A percentile compares a stretch with the other conserved stretches of the same genome.
Conservation (phyloP, 2,113 vertebrate genomes). For the Pelecanus crispus region DNA sequence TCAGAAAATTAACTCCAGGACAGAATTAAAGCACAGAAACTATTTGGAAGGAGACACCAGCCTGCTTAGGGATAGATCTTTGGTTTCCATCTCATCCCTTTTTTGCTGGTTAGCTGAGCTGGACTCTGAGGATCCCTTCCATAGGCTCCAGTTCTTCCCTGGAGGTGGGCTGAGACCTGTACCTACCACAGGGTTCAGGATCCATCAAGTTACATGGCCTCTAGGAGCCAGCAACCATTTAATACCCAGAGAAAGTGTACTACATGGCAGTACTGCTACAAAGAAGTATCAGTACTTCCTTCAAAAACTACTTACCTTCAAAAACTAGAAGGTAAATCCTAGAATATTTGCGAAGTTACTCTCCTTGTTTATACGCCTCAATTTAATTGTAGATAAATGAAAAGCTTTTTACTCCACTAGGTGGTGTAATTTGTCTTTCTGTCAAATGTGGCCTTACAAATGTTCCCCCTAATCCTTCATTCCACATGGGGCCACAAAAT, state of each 20-base stretch:
- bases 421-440: conserved; percentile 18
- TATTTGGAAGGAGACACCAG: background rate
- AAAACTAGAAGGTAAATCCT: background rate
- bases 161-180: background rate
- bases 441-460: background rate
- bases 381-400: background rate
- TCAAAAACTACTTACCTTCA: background rate
- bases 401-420: conserved; percentile 29
- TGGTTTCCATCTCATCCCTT: accelerated
- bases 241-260: background rate
- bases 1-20: background rate
- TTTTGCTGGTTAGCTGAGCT: background rate
- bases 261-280: background rate
- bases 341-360: background rate
- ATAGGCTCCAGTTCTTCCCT: background rate
- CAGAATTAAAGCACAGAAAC: background rate
- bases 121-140: background rate
- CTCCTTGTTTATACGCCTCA: background rate
- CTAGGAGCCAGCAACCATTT: background rate
- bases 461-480: background rate
- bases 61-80: background rate
- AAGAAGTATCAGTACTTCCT: background rate
- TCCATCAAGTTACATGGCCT: background rate
- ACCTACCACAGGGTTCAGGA: accelerated
- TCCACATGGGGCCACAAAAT: background rate